Evolutionary conservation across 92 coral and sea anemone species (phyloP), one percentile per base, ranked within the genome.

Genomic region (Phenganax subtilis): DNA sequence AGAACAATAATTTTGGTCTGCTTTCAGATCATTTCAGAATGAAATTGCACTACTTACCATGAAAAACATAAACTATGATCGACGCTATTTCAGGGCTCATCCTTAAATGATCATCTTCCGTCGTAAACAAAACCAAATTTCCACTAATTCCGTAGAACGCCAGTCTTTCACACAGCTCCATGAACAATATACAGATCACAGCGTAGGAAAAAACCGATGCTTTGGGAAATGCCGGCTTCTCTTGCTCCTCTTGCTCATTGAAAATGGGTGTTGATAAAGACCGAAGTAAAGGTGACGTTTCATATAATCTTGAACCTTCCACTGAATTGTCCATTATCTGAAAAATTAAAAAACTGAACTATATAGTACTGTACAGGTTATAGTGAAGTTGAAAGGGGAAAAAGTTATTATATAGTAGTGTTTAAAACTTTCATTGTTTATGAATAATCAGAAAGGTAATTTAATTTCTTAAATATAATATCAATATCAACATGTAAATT

Each of bases 151-250:
- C 98, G 85, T 91, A 91, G 80, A 88, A 93, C 2, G 93, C 86
- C 61, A 93, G 74, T 51, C 93, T 82, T 76, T 93, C 97, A 80
- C 98, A 93, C 0, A 91, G 80, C 88, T 91, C 98, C 10, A 93
- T 93, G 6, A 90, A 54, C 80, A 93, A 88, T 75, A 93, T 90
- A 37, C 93, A 91, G 12, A 91, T 17, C 9, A 78, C 61, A 16
- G 82, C 82, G 17, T 59, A 63, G 1, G 82, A 8, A 37, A 62
- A 62, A 63, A 78, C 60, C 28, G 57, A 31, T 6, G 27, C 9
- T 31, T 30, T 12, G 9, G 82, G 71, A 58, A 37, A 58, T 20
- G 25, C 10, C 10, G 70, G 52, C 6, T 20, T 59, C 66, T 29
- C 52, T 6, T 15, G 25, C 25, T 20, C 25, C 25, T 20, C 25